Conservation (phyloP, 2,113 vertebrate genomes). For the Rhea americana region DNA sequence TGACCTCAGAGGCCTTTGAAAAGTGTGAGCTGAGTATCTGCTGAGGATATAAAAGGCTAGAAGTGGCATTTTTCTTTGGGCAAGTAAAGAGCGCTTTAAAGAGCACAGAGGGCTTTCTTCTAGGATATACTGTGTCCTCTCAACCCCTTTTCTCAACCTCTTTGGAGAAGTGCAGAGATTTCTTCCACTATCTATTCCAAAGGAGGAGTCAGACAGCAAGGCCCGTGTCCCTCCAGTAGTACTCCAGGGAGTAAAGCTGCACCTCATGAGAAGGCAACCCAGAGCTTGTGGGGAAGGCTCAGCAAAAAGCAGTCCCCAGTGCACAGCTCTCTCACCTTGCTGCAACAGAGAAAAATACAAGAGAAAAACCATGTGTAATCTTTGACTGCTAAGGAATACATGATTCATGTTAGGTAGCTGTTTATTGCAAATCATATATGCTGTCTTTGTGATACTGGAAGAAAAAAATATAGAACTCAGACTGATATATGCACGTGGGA, state of each 20-base stretch:
- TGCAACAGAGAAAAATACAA: neutral
- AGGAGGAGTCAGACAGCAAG: neutral
- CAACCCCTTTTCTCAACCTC: neutral
- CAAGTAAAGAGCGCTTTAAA: neutral
- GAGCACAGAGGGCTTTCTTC: neutral
- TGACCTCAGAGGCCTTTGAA: neutral
- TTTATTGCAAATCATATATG: neutral
- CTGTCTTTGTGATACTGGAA: neutral
- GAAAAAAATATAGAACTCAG: neutral
- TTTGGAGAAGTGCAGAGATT: neutral
- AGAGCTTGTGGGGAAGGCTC: neutral
- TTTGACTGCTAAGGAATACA: neutral
- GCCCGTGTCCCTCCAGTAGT: neutral
- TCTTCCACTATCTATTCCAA: neutral
- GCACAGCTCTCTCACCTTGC: neutral
- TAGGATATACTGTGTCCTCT: accelerated
- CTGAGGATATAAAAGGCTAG: neutral
- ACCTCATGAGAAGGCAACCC: neutral
- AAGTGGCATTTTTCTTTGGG: neutral
- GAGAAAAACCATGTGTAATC: neutral
- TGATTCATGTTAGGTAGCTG: neutral
- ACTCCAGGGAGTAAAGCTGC: accelerated
- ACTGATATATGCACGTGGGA: neutral
- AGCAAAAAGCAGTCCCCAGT: neutral
- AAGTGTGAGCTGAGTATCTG: neutral